Evolutionary conservation across 2,113 vertebrate species (phyloP), one percentile per base, ranked within the genome.

Genomic region (Ivindomyrus marchei): DNA sequence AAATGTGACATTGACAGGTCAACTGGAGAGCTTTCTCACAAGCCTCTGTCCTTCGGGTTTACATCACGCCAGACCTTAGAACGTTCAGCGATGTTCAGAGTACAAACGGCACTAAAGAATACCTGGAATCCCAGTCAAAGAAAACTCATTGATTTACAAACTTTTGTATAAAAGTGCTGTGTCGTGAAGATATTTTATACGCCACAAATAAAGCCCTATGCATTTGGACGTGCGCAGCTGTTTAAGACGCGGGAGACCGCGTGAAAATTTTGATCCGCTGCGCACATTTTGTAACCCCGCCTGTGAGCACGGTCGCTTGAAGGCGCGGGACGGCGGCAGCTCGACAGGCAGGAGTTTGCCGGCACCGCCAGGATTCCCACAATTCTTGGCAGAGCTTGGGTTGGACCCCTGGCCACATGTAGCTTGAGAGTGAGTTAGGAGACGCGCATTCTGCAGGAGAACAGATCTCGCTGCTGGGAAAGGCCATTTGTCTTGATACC

Each of bases 1-100:
- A 80, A 89, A 80, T 42, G 11, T 77, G 46, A 77, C n/a, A 89
- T 52, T 46, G 62, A 7, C 17, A 50, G 88, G 88, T 52, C 88
- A 89, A 17, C 66, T 39, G 47, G 46, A 70, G 52, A 50, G n/a
- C 47, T n/a, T 66, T 31, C 47, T 46, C 62, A 77, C 31, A 77
- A 77, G 70, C 13, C 62, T 17, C 42, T 36, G 11, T 15, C 9
- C n/a, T 13, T 47, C 11, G 24, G 24, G 27, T 47, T 36, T 47
- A 24, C 39, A 31, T 45, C 47, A 80, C 36, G 74, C n/a, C 77
- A 19, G 31, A n/a, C 47, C 9, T n/a, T 46, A 89, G 85, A 39
- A 39, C 7, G 47, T 19, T 87, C 17, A 36, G 47, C 49, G 4
- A 31, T 66, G 24, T 62, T 62, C 58, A 19, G n/a, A 87, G n/a